phyloP scores from a whole-genome alignment of 2,888 invertebrate species.

The Microctonus hyperodae region DNA sequence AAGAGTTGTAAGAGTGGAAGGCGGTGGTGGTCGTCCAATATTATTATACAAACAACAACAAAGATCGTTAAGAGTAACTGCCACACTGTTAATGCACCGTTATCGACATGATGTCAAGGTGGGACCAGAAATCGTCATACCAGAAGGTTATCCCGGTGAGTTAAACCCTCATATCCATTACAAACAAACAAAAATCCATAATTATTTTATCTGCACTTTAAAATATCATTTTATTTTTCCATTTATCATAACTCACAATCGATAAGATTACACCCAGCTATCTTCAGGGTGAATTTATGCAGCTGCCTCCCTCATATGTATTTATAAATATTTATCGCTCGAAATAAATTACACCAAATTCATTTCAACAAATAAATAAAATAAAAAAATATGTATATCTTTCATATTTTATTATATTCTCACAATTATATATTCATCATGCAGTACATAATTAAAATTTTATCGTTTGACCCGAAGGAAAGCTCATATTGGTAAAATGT shows the following conservation, averaged over 20 bases:
- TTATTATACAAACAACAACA: slow-evolving; percentile 61
- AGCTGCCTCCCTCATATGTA: too few species aligned
- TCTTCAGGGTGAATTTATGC: too few species aligned
- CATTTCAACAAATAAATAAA: neutral
- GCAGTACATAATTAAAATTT: neutral
- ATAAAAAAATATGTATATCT: too few species aligned
- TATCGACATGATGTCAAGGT: slow-evolving; percentile 65
- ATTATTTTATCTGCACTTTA: too few species aligned
- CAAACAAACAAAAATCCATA: slow-evolving; percentile 2
- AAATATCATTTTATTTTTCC: too few species aligned
- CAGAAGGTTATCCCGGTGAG: slow-evolving; percentile 65
- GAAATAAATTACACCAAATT: too few species aligned
- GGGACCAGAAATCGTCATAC: slow-evolving; percentile 65
- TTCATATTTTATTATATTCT: too few species aligned
- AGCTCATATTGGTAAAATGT: too few species aligned
- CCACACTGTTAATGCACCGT: slow-evolving; percentile 63
- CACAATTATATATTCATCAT: neutral
- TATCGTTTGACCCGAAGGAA: neutral
- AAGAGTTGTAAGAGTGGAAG: slow-evolving; percentile 60
- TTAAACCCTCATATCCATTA: slow-evolving; percentile 23
- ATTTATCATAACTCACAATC: too few species aligned
- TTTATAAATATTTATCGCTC: too few species aligned
- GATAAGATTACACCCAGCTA: too few species aligned
- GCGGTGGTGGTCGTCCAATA: slow-evolving; percentile 62
- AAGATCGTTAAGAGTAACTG: slow-evolving; percentile 58